Percentiles rank a stretch among this genome's conserved stretches.
These are phyloP conservation scores for Mormyrops boulengeri DNA, from an alignment of 2,797 vertebrate genomes.

Conservation along the genomic window DNA sequence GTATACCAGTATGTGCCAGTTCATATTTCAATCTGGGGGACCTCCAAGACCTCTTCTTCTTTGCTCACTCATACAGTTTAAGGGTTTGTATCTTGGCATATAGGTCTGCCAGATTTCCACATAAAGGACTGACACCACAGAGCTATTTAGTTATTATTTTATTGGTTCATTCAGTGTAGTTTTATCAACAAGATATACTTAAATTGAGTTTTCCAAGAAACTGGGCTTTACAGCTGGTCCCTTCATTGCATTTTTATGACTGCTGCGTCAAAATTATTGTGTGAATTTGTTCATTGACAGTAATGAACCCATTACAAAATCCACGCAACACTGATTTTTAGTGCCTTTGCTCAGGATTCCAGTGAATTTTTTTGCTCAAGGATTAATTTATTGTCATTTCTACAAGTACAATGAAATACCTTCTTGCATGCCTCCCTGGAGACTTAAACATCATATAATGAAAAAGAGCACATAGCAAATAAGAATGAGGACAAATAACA, in stretches of 20 bases:
- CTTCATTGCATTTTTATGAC: neutral
- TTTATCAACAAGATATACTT: neutral
- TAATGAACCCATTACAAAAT: neutral
- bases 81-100: neutral
- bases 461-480: neutral
- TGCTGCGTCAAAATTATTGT: neutral
- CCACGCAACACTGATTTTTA: neutral
- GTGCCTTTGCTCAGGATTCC: neutral
- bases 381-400: neutral
- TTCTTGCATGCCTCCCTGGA: neutral
- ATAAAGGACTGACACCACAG: neutral
- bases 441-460: neutral
- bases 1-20: neutral
- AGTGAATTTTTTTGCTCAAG: neutral
- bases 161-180: neutral
- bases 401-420: neutral
- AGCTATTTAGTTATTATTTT: neutral
- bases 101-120: neutral
- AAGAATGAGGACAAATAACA: neutral
- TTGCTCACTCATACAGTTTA: neutral
- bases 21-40: neutral
- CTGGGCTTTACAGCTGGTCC: neutral
- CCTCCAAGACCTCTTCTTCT: neutral
- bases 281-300: neutral
- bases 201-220: constrained; percentile 7